Evolutionary conservation across 2,113 vertebrate genomes (phyloP).

Genomic region (Hemiprocne comata): DNA sequence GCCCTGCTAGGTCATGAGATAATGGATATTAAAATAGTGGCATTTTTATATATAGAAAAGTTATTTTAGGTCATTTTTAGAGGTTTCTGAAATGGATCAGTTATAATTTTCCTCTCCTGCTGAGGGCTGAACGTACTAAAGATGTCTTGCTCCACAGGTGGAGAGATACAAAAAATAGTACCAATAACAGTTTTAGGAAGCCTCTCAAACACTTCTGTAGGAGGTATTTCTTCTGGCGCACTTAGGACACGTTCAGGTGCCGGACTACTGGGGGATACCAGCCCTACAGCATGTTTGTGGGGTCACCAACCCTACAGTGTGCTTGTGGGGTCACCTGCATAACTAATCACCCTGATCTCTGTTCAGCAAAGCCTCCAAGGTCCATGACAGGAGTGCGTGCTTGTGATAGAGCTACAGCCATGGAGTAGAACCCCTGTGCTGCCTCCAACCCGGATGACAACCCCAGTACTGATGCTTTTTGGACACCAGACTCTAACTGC

Average conservation of each 20-base stretch:
- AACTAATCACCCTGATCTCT: neutral
- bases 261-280: neutral
- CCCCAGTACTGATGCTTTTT: neutral
- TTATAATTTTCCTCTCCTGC: slow-evolving; percentile 56
- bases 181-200: slow-evolving; percentile 55
- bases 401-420: neutral
- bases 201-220: slow-evolving; percentile 28
- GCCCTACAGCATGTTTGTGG: neutral
- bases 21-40: slow-evolving; percentile 61
- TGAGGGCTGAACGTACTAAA: slow-evolving; percentile 37
- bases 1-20: slow-evolving; percentile 57
- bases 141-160: slow-evolving; percentile 42
- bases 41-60: slow-evolving; percentile 63
- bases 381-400: neutral
- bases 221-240: slow-evolving; percentile 30
- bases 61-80: slow-evolving; percentile 68
- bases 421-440: neutral
- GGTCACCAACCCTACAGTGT: neutral
- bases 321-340: neutral
- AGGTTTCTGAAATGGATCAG: slow-evolving; percentile 57
- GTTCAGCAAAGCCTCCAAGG: neutral
- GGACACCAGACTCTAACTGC: neutral
- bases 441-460: neutral
- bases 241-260: neutral
- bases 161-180: slow-evolving; percentile 57